Conservation (phyloP, 2,797 vertebrate species). For the Xenopus petersii region DNA sequence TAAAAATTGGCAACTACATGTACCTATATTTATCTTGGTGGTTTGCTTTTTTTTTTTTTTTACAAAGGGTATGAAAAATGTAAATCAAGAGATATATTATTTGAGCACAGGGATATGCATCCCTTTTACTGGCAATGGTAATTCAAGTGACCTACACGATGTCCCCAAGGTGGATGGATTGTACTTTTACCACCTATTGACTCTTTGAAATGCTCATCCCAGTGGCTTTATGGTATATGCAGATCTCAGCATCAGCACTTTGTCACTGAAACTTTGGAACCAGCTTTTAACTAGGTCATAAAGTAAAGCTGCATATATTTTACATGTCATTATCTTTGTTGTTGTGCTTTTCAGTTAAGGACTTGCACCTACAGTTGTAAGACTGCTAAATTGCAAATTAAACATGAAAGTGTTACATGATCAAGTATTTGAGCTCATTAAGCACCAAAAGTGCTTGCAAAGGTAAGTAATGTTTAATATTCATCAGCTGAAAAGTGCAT, state of each 20-base stretch:
- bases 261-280: conserved; percentile 29
- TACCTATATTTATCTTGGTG: no score
- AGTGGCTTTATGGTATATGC: neutral
- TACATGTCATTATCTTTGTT: conserved; percentile 46
- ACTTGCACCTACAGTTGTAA: conserved; percentile 30
- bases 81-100: neutral
- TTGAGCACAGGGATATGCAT: neutral
- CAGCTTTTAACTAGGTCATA: conserved; percentile 44
- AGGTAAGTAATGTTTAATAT: conserved; percentile 5
- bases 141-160: neutral
- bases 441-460: neutral
- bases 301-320: conserved; percentile 42
- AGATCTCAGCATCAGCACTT: conserved; percentile 4
- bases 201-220: conserved; percentile 3
- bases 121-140: neutral
- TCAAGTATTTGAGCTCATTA: conserved; percentile 15
- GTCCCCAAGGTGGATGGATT: neutral
- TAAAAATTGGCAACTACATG: no score
- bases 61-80: neutral
- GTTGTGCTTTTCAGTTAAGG: conserved; percentile 37
- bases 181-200: conserved; percentile 2
- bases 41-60: neutral
- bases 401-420: conserved; percentile 36
- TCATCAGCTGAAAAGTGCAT: neutral
- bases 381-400: conserved; percentile 43